Percentiles rank a stretch among this genome's conserved stretches.
Conservation (phyloP, 2,888 invertebrate species). For the Habroteleia sp. region DNA sequence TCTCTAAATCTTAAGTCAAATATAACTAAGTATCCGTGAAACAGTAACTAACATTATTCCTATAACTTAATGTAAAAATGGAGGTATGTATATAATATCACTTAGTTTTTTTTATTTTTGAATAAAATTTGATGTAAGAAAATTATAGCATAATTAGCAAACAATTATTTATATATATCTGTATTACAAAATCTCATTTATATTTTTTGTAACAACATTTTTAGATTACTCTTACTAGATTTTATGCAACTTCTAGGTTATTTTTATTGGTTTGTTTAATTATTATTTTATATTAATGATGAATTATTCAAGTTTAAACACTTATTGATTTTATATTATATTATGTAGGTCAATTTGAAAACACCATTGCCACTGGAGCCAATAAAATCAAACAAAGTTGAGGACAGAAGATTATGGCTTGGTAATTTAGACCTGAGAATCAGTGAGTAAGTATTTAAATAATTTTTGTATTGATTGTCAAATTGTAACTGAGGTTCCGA, state of each 20-base stretch:
- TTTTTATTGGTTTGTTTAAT: too few species aligned
- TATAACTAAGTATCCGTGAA: not conserved
- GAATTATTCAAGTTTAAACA: not conserved
- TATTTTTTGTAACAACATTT: too few species aligned
- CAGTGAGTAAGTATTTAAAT: constrained; percentile 92
- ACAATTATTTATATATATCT: too few species aligned
- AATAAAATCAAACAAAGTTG: constrained; percentile 82
- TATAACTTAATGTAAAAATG: too few species aligned
- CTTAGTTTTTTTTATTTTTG: too few species aligned
- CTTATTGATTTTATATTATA: constrained; percentile 6
- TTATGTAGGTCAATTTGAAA: constrained; percentile 70
- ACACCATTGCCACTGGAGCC: constrained; percentile 84
- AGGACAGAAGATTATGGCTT: constrained; percentile 92
- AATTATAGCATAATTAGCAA: too few species aligned
- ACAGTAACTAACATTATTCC: not conserved
- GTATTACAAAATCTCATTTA: not conserved
- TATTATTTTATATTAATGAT: not conserved
- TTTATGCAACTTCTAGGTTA: too few species aligned
- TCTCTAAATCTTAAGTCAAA: constrained; percentile 3
- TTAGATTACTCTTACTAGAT: too few species aligned
- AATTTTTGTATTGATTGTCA: too few species aligned
- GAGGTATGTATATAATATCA: too few species aligned
- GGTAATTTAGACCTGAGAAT: constrained; percentile 94
- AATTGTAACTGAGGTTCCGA: too few species aligned
- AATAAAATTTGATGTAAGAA: too few species aligned